These are phyloP conservation scores for Cybosia mesomella DNA, from an alignment of 2,888 invertebrate species.

Conservation along the genomic window DNA sequence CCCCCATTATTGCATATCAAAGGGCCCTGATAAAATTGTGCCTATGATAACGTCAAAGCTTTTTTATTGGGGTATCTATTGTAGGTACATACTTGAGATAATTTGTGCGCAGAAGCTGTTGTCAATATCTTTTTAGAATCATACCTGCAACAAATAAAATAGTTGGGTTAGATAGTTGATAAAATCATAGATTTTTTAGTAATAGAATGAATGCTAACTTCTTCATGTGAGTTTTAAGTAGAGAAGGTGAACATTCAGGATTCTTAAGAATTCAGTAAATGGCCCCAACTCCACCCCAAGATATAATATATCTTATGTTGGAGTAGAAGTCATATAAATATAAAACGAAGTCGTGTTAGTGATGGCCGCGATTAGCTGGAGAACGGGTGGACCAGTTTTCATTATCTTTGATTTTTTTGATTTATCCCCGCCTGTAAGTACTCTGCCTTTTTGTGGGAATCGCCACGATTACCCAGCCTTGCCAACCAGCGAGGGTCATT, in stretches of 20 bases:
- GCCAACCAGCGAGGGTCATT: no score
- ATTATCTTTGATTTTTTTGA: no score
- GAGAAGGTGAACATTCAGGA: neutral
- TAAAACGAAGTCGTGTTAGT: no score
- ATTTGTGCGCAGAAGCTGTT: slow-evolving; percentile 44
- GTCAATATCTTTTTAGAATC: slow-evolving; percentile 43
- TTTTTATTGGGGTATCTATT: slow-evolving; percentile 59
- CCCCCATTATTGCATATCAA: slow-evolving; percentile 85
- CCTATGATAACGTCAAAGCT: slow-evolving; percentile 62
- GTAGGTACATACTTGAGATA: slow-evolving; percentile 55
- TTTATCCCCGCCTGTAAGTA: no score
- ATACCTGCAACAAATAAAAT: slow-evolving; percentile 65
- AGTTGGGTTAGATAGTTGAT: neutral
- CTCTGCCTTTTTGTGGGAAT: no score
- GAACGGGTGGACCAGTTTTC: no score
- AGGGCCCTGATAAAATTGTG: slow-evolving; percentile 77
- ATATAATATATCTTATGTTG: no score
- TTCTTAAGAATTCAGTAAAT: neutral
- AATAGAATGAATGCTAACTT: neutral
- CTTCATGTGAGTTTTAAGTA: no score
- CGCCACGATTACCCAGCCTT: no score
- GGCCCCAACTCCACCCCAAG: neutral
- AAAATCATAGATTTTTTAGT: neutral
- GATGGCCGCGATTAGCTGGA: no score
- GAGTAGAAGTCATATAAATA: no score